Conservation (phyloP, 2,888 invertebrate genomes). For the Strigamia crassipes region DNA sequence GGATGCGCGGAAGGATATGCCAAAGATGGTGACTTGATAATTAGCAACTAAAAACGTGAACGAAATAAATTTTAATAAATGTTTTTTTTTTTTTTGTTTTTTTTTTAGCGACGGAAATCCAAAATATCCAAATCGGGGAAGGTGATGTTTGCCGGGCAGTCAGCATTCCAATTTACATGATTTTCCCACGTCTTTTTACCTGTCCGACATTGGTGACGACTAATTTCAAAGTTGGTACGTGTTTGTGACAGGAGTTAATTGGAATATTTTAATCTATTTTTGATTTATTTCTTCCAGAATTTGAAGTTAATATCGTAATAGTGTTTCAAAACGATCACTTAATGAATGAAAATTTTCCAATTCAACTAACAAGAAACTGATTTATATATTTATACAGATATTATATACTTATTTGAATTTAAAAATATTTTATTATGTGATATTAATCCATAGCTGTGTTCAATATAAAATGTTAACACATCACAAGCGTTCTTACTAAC, state of each 20-base stretch:
- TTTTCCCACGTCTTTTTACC: constrained; percentile 92
- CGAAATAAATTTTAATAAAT: neutral
- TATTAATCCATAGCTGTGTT: no score
- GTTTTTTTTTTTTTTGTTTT: no score
- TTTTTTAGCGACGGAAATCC: constrained; percentile 91
- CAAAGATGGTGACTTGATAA: constrained; percentile 73
- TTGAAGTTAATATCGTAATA: constrained; percentile 90
- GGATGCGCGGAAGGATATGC: constrained; percentile 91
- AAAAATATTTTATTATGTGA: no score
- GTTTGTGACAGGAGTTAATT: neutral
- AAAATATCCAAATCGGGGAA: constrained; percentile 95
- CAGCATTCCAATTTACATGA: constrained; percentile 89
- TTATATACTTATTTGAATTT: no score
- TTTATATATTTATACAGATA: no score
- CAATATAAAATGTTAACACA: no score
- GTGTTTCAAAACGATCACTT: constrained; percentile 91
- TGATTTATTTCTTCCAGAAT: constrained; percentile 70
- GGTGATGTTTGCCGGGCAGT: constrained; percentile 83
- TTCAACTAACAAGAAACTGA: constrained; percentile 60
- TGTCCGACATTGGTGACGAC: constrained; percentile 88
- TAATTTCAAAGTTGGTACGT: constrained; percentile 91
- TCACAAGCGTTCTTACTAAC: no score
- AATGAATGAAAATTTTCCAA: constrained; percentile 92
- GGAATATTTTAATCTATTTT: neutral
- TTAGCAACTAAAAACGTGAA: neutral